phyloP scores from a whole-genome alignment of 2,888 invertebrate species.

The Callinectes sapidus region DNA sequence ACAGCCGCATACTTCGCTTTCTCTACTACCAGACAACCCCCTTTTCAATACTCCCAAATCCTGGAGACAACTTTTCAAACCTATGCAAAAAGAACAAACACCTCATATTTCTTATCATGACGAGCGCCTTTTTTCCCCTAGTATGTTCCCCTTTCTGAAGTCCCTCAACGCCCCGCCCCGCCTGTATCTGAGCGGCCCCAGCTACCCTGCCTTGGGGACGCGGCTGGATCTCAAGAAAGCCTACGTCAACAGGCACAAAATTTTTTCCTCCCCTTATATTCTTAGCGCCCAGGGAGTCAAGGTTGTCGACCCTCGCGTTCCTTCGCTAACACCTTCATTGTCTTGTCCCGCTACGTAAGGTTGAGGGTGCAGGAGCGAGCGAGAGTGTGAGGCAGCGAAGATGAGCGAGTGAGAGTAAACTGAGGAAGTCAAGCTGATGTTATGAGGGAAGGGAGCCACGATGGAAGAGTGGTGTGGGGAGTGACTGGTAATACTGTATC shows the following conservation, averaged over 20 bases:
- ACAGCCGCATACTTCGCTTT: no score
- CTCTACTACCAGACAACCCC: not conserved
- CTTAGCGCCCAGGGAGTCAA: constrained; percentile 8
- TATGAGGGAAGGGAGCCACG: not conserved
- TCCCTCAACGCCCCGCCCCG: not conserved
- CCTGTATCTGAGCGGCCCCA: not conserved
- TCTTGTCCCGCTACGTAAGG: constrained; percentile 32
- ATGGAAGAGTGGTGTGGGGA: not conserved
- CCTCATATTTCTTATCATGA: not conserved
- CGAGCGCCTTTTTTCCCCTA: not conserved
- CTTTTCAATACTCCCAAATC: not conserved
- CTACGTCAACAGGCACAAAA: constrained; percentile 1
- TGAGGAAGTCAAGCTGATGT: not conserved
- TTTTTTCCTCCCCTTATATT: constrained; percentile 22
- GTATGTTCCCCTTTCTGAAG: not conserved
- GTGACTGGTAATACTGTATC: not conserved
- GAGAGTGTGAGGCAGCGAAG: not conserved
- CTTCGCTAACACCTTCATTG: not conserved
- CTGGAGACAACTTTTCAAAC: not conserved
- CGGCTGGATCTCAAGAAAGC: not conserved
- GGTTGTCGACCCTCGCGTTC: constrained; percentile 30
- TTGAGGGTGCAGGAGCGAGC: not conserved
- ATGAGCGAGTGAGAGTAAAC: constrained; percentile 9
- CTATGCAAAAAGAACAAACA: not conserved
- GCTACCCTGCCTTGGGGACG: not conserved